These are phyloP conservation scores for Rhagoletis pomonella DNA, from an alignment of 1,140 invertebrate species.

Conservation along the genomic window DNA sequence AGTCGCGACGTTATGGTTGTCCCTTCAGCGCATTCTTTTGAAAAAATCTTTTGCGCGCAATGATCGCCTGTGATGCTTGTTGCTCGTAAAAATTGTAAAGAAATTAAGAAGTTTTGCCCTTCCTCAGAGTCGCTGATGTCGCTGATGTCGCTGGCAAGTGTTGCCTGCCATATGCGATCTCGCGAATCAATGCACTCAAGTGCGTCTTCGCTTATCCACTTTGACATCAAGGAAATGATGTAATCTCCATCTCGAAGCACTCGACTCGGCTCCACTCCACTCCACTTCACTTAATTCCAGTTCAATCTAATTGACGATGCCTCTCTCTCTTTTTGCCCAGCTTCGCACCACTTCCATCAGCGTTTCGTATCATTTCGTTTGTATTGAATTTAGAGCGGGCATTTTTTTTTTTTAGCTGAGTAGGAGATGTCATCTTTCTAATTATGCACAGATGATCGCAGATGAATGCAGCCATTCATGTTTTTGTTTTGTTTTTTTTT, in stretches of 20 bases:
- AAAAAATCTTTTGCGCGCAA: too few relatives aligned
- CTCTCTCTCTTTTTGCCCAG: neutral
- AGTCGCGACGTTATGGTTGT: neutral
- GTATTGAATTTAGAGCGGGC: neutral
- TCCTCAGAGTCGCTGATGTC: too few relatives aligned
- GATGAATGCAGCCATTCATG: constrained; percentile 51
- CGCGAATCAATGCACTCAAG: neutral
- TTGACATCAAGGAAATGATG: constrained; percentile 53
- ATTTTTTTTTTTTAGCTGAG: neutral
- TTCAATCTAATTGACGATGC: neutral
- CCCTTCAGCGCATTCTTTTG: neutral
- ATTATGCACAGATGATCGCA: constrained; percentile 43
- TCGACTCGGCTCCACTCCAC: neutral
- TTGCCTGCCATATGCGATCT: neutral
- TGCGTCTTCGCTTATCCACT: constrained; percentile 16
- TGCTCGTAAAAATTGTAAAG: too few relatives aligned
- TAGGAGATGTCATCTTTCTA: constrained; percentile 44
- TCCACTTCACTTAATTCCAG: neutral
- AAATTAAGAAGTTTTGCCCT: too few relatives aligned
- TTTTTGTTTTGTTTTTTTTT: neutral
- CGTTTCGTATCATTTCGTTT: neutral
- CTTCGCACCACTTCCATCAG: neutral
- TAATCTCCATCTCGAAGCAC: neutral
- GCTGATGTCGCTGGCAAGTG: neutral
- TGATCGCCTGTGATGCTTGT: too few relatives aligned